Base-by-base conservation (phyloP, 2,113 vertebrate genomes). In the Alaudala cheleensis region DNA sequence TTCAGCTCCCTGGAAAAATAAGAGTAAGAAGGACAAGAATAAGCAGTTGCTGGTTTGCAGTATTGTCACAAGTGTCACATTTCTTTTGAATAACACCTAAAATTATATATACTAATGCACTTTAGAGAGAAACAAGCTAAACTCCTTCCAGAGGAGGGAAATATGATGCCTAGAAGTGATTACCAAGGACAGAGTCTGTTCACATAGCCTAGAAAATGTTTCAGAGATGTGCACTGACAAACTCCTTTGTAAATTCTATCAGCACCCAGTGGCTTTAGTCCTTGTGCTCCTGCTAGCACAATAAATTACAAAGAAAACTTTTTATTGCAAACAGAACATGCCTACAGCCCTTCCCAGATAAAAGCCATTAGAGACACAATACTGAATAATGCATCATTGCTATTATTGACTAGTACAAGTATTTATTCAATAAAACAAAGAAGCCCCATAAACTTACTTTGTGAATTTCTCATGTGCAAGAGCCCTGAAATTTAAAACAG, bases 391-490 rank as follows among this genome's bases (percentile, higher is more conserved):
- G 49, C 37, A 81, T 83, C 56, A 51, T 3, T 81, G 65, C 83
- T 92, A 72, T n/a, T 62, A 78, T 17, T 86, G 81, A 83, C 42
- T 42, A 57, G 61, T 53, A 76, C 65, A 71, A 79, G 78, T 34
- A 79, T 76, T 88, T 86, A 71, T 77, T 86, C 34, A 67, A 44
- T 28, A 92, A 73, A 94, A 88, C 82, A 95, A 94, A 70, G 24
- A 39, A 93, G 15, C 13, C 37, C 60, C 88, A 56, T 29, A 78
- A 80, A 99, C 99, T 99, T 98, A 99, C 99, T 99, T 99, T 92
- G 99, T 99, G 97, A 99, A 99, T 96, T 99, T 99, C 97, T 99
- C 98, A 31, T 99, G 99, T 80, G 99, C 99, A 7, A 99, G 99
- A 72, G 99, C 99, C 97, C 99, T 99, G 96, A 37, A 97, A 97